Conservation (phyloP, 2,113 vertebrate genomes). For the Aix galericulata region DNA sequence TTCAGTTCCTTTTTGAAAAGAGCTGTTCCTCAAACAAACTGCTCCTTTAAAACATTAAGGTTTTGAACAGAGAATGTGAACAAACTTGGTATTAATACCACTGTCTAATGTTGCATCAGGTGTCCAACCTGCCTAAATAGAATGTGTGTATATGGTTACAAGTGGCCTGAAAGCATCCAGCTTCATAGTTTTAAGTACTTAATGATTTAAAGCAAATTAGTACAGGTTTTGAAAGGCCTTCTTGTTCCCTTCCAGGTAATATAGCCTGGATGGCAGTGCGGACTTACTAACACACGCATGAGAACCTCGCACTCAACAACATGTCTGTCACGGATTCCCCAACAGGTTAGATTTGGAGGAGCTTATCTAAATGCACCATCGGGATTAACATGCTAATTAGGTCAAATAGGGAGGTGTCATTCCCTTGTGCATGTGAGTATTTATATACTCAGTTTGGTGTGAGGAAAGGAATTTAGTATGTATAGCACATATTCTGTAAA, state of each 20-base stretch:
- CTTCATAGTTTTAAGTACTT: neutral
- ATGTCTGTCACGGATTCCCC: neutral
- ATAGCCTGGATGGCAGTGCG: accelerated
- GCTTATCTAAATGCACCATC: neutral
- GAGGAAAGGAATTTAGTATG: neutral
- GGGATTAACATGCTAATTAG: neutral
- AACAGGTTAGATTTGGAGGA: neutral
- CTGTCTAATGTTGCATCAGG: neutral
- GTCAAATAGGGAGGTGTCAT: neutral
- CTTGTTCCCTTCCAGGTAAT: neutral
- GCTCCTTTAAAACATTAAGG: neutral
- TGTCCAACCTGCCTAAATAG: neutral
- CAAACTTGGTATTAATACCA: accelerated
- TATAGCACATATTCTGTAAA: neutral
- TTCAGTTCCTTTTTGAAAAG: neutral
- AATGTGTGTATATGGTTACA: neutral
- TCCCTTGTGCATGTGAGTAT: neutral
- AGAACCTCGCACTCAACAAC: neutral
- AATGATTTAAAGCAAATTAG: neutral
- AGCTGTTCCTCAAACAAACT: neutral
- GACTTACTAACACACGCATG: neutral
- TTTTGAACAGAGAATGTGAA: neutral
- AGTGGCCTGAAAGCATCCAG: neutral
- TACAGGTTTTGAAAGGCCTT: neutral
- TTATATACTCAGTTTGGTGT: neutral